These are phyloP conservation scores for Pterostichus niger DNA, from an alignment of 2,888 invertebrate genomes.

Conservation along the genomic window DNA sequence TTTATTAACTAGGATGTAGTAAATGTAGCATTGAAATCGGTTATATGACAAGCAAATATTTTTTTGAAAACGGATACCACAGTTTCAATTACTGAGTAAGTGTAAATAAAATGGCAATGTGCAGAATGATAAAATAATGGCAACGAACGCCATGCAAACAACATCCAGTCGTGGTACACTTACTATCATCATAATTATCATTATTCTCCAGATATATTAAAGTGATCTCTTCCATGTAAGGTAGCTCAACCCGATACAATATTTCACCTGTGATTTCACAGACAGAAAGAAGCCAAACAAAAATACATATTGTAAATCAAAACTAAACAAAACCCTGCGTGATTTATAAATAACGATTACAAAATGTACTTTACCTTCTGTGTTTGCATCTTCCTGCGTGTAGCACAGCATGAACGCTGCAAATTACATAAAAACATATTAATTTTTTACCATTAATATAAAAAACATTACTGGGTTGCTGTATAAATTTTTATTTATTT, in stretches of 20 bases:
- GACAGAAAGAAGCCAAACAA: conserved; percentile 79
- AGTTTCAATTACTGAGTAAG: conserved; percentile 40
- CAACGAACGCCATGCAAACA: conserved; percentile 78
- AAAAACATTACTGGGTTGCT: conserved; percentile 67
- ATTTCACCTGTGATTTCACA: conserved; percentile 87
- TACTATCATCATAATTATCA: conserved; percentile 81
- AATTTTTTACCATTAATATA: conserved; percentile 72
- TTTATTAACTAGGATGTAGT: neutral
- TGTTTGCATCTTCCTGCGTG: conserved; percentile 94
- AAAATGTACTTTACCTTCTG: conserved; percentile 86
- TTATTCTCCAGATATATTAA: conserved; percentile 96
- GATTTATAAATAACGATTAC: conserved; percentile 53
- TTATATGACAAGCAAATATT: conserved; percentile 16
- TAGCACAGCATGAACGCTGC: conserved; percentile 97
- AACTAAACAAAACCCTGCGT: conserved; percentile 64
- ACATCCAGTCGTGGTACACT: conserved; percentile 75
- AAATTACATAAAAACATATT: conserved; percentile 77
- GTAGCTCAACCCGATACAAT: conserved; percentile 96
- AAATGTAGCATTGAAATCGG: conserved; percentile 10
- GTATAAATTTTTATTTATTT: neutral
- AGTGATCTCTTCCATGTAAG: conserved; percentile 95
- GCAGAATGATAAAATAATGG: conserved; percentile 70
- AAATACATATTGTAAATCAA: conserved; percentile 69
- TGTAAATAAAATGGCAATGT: conserved; percentile 55
- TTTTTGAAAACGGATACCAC: conserved; percentile 7